These are phyloP conservation scores for Cephus spinipes DNA, from an alignment of 2,888 invertebrate species.

Conservation along the genomic window DNA sequence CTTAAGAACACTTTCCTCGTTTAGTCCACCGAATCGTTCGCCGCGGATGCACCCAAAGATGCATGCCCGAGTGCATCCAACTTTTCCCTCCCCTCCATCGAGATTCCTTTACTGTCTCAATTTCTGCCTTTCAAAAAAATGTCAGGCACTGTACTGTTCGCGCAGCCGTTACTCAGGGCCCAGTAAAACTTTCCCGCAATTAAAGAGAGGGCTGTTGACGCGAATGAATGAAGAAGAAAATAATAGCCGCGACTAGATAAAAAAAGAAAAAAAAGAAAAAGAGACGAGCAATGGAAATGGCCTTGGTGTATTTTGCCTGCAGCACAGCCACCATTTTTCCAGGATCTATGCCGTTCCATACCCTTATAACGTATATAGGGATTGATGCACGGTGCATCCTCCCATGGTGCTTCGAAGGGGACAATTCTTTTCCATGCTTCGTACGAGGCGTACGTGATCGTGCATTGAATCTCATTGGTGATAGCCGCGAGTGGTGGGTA, in stretches of 20 bases:
- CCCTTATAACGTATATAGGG: not conserved
- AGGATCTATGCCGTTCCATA: not conserved
- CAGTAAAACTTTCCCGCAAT: not conserved
- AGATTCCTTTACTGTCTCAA: not conserved
- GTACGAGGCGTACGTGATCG: slow-evolving; percentile 46
- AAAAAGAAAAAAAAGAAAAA: not conserved
- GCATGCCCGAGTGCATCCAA: not conserved
- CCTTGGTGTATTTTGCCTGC: not conserved
- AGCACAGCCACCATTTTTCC: not conserved
- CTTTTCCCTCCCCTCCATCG: not conserved
- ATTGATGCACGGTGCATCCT: not conserved
- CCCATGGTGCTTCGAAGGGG: slow-evolving; percentile 7
- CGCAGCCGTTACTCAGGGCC: not conserved
- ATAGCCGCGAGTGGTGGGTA: slow-evolving; percentile 58
- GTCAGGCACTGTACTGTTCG: not conserved
- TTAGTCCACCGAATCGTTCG: not conserved
- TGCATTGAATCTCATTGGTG: slow-evolving; percentile 60
- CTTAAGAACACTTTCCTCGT: not conserved
- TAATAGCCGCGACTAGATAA: not conserved
- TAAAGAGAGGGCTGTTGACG: not conserved
- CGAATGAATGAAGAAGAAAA: not conserved
- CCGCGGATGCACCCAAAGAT: not conserved
- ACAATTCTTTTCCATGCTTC: slow-evolving; percentile 48
- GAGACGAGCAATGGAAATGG: not conserved
- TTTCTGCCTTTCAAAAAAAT: not conserved